These are phyloP conservation scores for Melanostigma gelatinosum DNA, from an alignment of 2,113 vertebrate genomes.

Conservation along the genomic window DNA sequence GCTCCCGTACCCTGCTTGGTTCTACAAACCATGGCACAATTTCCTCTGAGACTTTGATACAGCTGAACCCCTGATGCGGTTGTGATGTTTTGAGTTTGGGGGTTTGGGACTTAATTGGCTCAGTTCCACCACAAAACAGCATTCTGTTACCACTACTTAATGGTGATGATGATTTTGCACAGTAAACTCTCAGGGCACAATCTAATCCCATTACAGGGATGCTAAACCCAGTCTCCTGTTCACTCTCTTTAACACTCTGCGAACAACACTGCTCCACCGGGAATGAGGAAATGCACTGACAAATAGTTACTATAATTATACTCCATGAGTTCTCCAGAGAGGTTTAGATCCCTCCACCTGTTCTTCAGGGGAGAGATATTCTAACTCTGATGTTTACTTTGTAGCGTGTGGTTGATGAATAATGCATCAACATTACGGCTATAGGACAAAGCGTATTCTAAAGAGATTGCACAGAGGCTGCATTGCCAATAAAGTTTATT, in stretches of 20 bases:
- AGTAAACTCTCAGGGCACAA: slow-evolving; percentile 27
- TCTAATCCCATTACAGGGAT: slow-evolving; percentile 58
- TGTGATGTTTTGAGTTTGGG: slow-evolving; percentile 41
- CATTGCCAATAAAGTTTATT: not conserved
- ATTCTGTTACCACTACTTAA: slow-evolving; percentile 41
- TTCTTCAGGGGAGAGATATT: slow-evolving; percentile 13
- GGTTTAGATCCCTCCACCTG: slow-evolving; percentile 10
- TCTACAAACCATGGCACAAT: slow-evolving; percentile 10
- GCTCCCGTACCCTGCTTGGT: not conserved
- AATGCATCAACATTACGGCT: slow-evolving; percentile 1
- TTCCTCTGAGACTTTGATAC: slow-evolving; percentile 27
- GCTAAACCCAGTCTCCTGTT: slow-evolving; percentile 33
- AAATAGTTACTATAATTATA: slow-evolving; percentile 17
- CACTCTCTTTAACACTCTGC: slow-evolving; percentile 17
- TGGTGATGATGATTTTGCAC: slow-evolving; percentile 47
- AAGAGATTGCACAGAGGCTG: slow-evolving; percentile 3
- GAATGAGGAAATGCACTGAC: slow-evolving; percentile 35
- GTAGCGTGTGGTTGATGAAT: not conserved
- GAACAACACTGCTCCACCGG: slow-evolving; percentile 30
- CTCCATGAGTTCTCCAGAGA: not conserved
- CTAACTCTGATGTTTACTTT: not conserved
- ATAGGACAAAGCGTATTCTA: not conserved
- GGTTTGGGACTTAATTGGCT: slow-evolving; percentile 45
- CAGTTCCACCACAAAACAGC: slow-evolving; percentile 36
- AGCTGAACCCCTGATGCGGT: slow-evolving; percentile 25